Conservation (phyloP, 2,113 vertebrate genomes). For the Anarhynchus alexandrinus region DNA sequence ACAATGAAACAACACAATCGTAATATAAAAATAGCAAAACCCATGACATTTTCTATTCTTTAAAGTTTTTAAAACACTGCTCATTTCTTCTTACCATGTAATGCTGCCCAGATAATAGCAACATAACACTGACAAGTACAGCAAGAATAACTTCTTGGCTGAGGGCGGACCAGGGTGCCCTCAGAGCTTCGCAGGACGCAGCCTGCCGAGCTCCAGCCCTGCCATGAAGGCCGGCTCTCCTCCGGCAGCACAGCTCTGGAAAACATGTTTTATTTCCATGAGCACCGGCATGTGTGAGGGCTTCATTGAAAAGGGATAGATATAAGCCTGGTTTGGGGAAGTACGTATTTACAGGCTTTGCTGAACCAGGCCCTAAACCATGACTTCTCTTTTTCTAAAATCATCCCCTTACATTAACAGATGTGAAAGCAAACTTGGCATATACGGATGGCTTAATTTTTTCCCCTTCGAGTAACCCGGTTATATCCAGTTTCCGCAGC, state of each 20-base stretch:
- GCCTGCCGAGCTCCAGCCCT: fast-evolving
- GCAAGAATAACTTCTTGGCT: fast-evolving
- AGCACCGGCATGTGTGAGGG: neutral
- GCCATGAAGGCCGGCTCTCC: fast-evolving
- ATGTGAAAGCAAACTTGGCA: neutral
- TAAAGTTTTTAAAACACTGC: neutral
- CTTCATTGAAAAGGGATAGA: neutral
- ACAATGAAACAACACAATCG: neutral
- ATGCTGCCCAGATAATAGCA: neutral
- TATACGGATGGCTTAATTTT: neutral
- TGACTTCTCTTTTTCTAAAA: neutral
- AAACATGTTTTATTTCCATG: fast-evolving
- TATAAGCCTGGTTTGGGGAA: neutral
- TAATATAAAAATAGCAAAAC: neutral
- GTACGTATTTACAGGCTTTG: neutral
- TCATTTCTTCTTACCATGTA: neutral
- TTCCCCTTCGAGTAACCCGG: neutral
- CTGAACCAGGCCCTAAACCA: neutral
- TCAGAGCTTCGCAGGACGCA: fast-evolving
- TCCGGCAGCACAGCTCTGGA: neutral
- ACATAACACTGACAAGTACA: neutral
- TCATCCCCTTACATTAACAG: neutral
- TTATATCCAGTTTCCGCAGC: slow-evolving; percentile 32
- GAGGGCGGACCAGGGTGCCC: neutral
- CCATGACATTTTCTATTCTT: neutral